Evolutionary conservation across 2,888 invertebrate species (phyloP).

Genomic region (Mesoligia furuncula): DNA sequence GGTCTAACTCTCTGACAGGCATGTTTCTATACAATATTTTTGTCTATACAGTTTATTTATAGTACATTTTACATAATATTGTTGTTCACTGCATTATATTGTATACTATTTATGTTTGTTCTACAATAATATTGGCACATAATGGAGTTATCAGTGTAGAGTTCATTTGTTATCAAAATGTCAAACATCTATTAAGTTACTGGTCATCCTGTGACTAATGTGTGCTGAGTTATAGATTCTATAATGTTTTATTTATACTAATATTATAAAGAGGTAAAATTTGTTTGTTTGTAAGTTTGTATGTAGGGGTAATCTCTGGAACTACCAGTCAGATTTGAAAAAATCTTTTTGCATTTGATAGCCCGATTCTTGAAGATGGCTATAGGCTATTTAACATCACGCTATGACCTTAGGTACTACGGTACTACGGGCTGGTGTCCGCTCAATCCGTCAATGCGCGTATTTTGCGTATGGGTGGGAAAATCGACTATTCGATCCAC

Average conservation of each 20-base stretch:
- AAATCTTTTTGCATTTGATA: too few species aligned
- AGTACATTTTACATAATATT: constrained; percentile 11
- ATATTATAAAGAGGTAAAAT: too few species aligned
- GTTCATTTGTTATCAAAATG: constrained; percentile 62
- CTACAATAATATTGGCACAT: constrained; percentile 49
- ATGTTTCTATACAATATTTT: neutral
- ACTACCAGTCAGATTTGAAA: too few species aligned
- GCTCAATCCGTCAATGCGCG: too few species aligned
- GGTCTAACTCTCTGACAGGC: neutral
- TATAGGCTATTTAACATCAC: too few species aligned
- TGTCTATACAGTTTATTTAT: constrained; percentile 8
- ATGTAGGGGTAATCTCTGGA: too few species aligned
- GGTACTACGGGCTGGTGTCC: too few species aligned
- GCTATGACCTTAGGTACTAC: too few species aligned
- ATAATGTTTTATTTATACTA: constrained; percentile 2
- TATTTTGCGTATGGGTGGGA: too few species aligned
- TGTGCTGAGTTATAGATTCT: neutral
- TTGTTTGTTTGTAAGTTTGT: too few species aligned
- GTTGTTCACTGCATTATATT: neutral
- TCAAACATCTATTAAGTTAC: constrained; percentile 43
- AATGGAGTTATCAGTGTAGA: constrained; percentile 51
- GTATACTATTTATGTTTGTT: constrained; percentile 17
- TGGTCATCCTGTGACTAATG: constrained; percentile 56
- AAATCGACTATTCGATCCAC: too few species aligned
- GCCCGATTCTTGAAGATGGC: too few species aligned